These are phyloP conservation scores for Luscinia megarhynchos DNA, from an alignment of 2,797 vertebrate genomes.

Conservation along the genomic window DNA sequence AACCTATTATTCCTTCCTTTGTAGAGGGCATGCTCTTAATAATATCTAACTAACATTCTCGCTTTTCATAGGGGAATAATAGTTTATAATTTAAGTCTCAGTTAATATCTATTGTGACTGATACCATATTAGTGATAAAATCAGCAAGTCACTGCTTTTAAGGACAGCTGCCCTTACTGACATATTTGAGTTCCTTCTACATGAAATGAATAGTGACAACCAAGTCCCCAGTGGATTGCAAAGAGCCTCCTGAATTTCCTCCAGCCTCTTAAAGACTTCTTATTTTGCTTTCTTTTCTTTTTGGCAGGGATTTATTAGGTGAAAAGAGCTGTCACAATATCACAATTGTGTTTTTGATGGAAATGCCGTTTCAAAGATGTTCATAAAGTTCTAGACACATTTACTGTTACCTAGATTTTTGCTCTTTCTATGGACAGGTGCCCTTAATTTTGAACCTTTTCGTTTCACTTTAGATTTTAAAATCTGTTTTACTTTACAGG, in stretches of 20 bases:
- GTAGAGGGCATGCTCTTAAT: neutral
- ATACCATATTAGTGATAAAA: slow-evolving; percentile 22
- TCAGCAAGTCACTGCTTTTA: neutral
- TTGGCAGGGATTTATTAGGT: slow-evolving; percentile 16
- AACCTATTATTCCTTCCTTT: neutral
- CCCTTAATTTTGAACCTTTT: neutral
- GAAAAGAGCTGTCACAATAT: slow-evolving; percentile 11
- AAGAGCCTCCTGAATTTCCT: slow-evolving; percentile 26
- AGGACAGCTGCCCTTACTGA: neutral
- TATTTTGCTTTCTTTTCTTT: slow-evolving; percentile 26
- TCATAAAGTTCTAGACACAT: neutral
- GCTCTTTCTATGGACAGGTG: neutral
- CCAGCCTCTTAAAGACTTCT: neutral
- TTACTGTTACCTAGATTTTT: neutral
- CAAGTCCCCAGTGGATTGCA: neutral
- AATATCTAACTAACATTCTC: slow-evolving; percentile 2
- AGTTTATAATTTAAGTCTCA: neutral
- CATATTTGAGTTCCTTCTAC: slow-evolving; percentile 15
- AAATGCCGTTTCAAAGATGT: slow-evolving; percentile 27
- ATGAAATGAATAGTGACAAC: slow-evolving; percentile 39
- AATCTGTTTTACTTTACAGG: neutral
- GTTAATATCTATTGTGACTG: slow-evolving; percentile 38
- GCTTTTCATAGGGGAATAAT: neutral
- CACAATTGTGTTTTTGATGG: slow-evolving; percentile 4
- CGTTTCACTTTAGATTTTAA: neutral